Conservation (phyloP, 1,140 invertebrate genomes). For the Drosophila saltans region DNA sequence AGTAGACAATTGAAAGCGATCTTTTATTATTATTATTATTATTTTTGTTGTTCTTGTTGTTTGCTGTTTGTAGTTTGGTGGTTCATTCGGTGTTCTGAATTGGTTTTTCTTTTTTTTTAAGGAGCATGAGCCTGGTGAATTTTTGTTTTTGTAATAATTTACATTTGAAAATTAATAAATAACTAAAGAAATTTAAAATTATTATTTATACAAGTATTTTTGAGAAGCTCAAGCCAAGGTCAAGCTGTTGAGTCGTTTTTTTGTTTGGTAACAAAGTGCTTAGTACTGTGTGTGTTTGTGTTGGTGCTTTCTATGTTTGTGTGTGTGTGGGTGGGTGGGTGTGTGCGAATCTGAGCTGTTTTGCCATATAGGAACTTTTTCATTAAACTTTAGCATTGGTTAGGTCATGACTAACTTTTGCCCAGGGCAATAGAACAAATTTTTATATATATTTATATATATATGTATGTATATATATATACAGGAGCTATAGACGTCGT, state of each 20-base stretch:
- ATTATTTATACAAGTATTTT: conserved; percentile 7
- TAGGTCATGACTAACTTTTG: conserved; percentile 60
- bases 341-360: conserved; percentile 63
- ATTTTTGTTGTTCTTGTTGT: conserved; percentile 43
- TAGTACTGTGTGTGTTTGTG: conserved; percentile 25
- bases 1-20: conserved; percentile 72
- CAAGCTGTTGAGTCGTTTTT: conserved; percentile 48
- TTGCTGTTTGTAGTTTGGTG: conserved; percentile 38
- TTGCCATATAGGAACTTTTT: conserved; percentile 41
- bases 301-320: conserved; percentile 13
- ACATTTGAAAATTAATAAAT: conserved; percentile 28
- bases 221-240: conserved; percentile 35
- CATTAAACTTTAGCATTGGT: conserved; percentile 32
- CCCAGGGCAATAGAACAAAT: conserved; percentile 13
- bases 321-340: conserved; percentile 14
- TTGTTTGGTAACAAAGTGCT: conserved; percentile 29
- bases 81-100: conserved; percentile 67
- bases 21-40: conserved; percentile 26
- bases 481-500: conserved; percentile 45
- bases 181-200: conserved; percentile 10
- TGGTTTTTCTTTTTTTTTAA: conserved; percentile 10
- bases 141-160: conserved; percentile 30
- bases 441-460: background rate
- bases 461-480: conserved; percentile 29
- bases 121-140: conserved; percentile 69